phyloP scores from a whole-genome alignment of 2,797 vertebrate species.

The Malurus splendens region DNA sequence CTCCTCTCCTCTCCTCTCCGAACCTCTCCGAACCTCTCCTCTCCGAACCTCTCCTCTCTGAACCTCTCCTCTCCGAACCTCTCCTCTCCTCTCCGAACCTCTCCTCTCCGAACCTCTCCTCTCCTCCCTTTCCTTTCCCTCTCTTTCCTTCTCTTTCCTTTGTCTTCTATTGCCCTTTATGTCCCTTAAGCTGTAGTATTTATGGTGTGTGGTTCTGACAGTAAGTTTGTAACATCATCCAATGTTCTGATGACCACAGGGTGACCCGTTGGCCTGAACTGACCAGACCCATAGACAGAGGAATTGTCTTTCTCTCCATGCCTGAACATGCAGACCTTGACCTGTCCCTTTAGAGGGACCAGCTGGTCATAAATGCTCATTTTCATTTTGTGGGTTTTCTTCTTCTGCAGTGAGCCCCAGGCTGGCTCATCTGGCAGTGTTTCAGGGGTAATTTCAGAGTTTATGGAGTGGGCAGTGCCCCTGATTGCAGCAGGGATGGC shows the following conservation, averaged over 20 bases:
- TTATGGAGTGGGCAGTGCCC: rapidly evolving
- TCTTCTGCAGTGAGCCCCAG: neutral
- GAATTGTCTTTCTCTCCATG: neutral
- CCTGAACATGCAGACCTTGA: neutral
- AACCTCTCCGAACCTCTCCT: too few species aligned
- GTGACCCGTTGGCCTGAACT: neutral
- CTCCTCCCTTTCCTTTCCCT: neutral
- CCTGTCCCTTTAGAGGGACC: neutral
- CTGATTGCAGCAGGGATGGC: neutral
- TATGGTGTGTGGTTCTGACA: neutral
- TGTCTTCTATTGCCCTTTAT: neutral
- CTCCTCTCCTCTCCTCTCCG: too few species aligned
- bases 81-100: too few species aligned
- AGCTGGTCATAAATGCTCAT: neutral
- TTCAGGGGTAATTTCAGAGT: neutral
- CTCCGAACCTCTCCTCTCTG: too few species aligned
- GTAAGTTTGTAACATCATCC: neutral
- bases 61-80: too few species aligned
- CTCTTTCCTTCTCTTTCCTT: neutral
- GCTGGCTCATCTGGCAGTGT: neutral
- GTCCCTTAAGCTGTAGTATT: neutral
- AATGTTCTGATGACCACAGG: too few species aligned
- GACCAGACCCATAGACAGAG: neutral
- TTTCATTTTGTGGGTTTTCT: neutral
- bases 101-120: too few species aligned